Conservation (phyloP, 1,140 invertebrate species). For the Leucophenga varia region DNA sequence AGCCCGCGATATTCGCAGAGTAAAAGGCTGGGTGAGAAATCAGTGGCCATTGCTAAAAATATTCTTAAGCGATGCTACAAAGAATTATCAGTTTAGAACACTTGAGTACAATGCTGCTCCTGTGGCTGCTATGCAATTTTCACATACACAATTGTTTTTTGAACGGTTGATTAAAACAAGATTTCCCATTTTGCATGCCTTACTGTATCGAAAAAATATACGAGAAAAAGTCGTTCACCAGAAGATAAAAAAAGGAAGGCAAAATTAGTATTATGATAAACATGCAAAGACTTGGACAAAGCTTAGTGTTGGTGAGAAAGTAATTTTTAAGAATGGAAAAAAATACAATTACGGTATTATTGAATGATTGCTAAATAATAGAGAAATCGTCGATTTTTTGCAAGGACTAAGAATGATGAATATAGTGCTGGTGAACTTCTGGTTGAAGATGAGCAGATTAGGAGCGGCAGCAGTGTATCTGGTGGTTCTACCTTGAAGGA, state of each 20-base stretch:
- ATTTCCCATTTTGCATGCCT: background rate
- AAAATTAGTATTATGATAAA: too few species aligned
- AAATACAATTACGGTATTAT: background rate
- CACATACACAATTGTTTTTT: constrained; percentile 5
- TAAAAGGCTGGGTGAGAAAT: constrained; percentile 12
- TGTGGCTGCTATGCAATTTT: constrained; percentile 1
- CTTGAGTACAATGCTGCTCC: constrained; percentile 10
- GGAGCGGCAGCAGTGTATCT: too few species aligned
- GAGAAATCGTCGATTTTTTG: background rate
- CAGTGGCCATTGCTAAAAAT: constrained; percentile 11
- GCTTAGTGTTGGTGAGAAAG: too few species aligned
- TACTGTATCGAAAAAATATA: background rate
- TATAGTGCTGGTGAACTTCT: background rate
- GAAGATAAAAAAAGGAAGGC: too few species aligned
- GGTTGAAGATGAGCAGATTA: too few species aligned
- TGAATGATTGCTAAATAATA: background rate
- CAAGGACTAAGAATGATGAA: constrained; percentile 1
- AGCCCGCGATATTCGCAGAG: constrained; percentile 13
- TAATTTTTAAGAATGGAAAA: background rate
- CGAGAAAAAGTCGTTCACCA: background rate
- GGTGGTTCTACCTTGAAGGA: too few species aligned
- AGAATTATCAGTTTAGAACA: constrained; percentile 1
- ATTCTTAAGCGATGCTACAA: constrained; percentile 13
- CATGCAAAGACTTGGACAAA: too few species aligned
- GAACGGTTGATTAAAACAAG: constrained; percentile 5